Evolutionary conservation across 2,113 vertebrate genomes (phyloP).

Genomic region (Mustelus asterias): DNA sequence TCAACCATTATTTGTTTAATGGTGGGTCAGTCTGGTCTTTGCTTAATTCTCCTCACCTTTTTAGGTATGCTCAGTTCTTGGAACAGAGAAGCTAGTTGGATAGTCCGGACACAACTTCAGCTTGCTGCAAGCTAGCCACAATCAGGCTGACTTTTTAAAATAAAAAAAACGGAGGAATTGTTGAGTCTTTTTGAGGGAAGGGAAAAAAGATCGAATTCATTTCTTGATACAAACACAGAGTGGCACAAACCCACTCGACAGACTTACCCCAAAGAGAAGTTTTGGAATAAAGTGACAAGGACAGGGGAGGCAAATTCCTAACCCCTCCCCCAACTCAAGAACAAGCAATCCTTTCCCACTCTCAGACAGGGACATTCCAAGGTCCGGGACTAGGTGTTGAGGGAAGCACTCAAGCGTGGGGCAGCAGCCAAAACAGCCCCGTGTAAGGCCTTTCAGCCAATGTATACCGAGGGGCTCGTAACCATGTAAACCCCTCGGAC

Average conservation of each 20-base stretch:
- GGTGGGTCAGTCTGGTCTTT: neutral
- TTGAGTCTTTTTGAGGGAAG: neutral
- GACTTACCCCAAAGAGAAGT: neutral
- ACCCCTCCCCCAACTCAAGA: no score
- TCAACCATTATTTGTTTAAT: no score
- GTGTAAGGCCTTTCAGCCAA: no score
- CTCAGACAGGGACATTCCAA: no score
- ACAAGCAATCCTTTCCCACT: neutral
- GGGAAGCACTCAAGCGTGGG: no score
- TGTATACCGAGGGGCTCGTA: no score
- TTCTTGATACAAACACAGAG: neutral
- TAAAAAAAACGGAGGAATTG: neutral
- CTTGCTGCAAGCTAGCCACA: neutral
- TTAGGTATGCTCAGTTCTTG: neutral
- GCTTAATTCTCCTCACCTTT: neutral
- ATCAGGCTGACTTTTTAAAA: neutral
- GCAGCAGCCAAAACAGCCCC: no score
- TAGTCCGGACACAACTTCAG: neutral
- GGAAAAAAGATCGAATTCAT: neutral
- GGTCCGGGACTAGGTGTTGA: no score
- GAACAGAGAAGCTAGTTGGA: neutral
- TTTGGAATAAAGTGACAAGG: neutral
- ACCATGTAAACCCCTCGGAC: no score
- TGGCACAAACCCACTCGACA: neutral
- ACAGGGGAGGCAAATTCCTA: neutral